Evolutionary conservation across 2,113 vertebrate species (phyloP).

Genomic region (Centrocercus urophasianus): DNA sequence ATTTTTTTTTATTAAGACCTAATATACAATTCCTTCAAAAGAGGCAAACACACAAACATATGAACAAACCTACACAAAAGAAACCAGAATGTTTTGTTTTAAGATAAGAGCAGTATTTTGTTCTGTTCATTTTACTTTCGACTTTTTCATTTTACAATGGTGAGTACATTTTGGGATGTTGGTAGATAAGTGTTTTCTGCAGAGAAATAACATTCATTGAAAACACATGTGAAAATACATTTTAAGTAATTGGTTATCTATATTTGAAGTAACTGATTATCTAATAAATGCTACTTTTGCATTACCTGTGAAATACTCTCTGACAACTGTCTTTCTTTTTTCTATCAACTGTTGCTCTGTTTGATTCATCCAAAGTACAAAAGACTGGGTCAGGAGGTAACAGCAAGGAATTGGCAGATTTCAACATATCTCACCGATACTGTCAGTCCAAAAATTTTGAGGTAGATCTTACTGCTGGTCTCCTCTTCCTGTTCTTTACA

Average conservation of each 20-base stretch:
- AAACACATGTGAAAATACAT: background rate
- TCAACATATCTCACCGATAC: rapidly evolving
- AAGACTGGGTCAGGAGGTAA: background rate
- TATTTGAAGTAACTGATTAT: background rate
- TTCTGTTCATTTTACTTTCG: background rate
- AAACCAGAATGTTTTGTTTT: background rate
- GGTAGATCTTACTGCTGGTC: background rate
- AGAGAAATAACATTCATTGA: background rate
- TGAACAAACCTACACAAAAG: background rate
- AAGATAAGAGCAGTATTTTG: background rate
- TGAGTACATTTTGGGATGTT: background rate
- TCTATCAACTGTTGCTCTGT: background rate
- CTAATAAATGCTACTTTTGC: background rate
- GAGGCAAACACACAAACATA: background rate
- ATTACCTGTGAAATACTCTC: background rate
- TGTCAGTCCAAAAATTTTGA: background rate
- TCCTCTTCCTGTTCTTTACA: background rate
- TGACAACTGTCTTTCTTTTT: background rate
- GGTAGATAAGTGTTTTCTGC: background rate
- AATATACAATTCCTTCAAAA: background rate
- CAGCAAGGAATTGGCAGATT: background rate
- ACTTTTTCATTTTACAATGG: background rate
- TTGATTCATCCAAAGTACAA: background rate
- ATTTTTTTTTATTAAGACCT: background rate
- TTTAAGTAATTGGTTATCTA: background rate